These are phyloP conservation scores for Salvelinus namaycush DNA, from an alignment of 2,113 vertebrate genomes.

Conservation along the genomic window DNA sequence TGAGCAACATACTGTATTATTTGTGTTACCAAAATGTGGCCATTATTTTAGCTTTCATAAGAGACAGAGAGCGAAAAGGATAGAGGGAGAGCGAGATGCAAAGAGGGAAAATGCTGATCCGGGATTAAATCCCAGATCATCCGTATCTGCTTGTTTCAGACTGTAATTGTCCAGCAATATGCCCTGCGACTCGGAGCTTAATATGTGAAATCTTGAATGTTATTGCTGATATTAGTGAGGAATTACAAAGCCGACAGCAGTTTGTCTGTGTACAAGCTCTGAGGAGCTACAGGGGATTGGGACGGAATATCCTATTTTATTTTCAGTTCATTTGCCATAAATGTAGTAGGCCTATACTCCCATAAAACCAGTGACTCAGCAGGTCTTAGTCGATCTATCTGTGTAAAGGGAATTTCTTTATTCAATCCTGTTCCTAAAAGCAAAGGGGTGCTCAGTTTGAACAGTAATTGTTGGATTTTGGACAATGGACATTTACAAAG, in stretches of 20 bases:
- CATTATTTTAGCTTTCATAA: not conserved
- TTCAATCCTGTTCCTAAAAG: too few relatives aligned
- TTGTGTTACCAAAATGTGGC: not conserved
- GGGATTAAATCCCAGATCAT: slow-evolving; percentile 42
- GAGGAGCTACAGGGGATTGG: slow-evolving; percentile 12
- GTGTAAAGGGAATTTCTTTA: too few relatives aligned
- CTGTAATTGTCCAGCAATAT: slow-evolving; percentile 45
- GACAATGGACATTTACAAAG: not conserved
- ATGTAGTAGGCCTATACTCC: too few relatives aligned
- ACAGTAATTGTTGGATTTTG: too few relatives aligned
- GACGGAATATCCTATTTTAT: not conserved
- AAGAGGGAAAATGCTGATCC: slow-evolving; percentile 5
- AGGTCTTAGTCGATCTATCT: too few relatives aligned
- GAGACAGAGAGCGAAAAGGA: not conserved
- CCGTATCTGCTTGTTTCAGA: slow-evolving; percentile 37
- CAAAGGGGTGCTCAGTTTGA: too few relatives aligned
- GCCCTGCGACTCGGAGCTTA: slow-evolving; percentile 21
- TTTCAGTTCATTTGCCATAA: not conserved
- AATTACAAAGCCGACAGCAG: slow-evolving; percentile 15
- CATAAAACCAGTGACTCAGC: too few relatives aligned
- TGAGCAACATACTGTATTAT: not conserved
- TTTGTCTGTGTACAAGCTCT: slow-evolving; percentile 1
- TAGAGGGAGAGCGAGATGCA: not conserved
- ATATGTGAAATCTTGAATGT: slow-evolving; percentile 38
- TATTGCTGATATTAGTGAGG: slow-evolving; percentile 31